Conservation (phyloP, 2,113 vertebrate genomes). For the Anser cygnoides region DNA sequence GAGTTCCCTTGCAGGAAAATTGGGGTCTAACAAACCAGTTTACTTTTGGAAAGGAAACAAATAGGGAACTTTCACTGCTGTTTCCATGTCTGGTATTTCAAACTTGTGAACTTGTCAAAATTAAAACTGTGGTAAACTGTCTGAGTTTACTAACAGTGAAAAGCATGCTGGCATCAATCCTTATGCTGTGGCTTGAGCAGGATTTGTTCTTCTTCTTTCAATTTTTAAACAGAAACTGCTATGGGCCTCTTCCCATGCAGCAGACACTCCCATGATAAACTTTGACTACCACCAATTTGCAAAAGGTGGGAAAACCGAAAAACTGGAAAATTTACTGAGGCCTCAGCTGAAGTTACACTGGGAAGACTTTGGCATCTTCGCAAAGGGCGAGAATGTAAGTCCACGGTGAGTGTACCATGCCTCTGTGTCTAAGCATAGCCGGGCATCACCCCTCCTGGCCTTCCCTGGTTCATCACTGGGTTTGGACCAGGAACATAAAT, state of each 20-base stretch:
- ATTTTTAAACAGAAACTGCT: constrained; percentile 76
- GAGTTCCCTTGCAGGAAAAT: background rate
- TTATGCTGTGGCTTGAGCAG: background rate
- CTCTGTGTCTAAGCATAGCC: background rate
- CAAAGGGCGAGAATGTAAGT: constrained; percentile 70
- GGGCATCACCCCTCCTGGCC: background rate
- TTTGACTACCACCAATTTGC: constrained; percentile 83
- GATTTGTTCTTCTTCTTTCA: background rate
- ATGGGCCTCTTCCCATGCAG: constrained; percentile 81
- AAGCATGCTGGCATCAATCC: background rate
- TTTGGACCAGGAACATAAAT: background rate
- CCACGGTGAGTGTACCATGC: constrained; percentile 74
- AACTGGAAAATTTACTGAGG: constrained; percentile 76
- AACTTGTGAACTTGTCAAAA: background rate
- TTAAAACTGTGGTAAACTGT: background rate
- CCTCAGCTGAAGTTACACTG: constrained; percentile 80
- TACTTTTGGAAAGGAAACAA: background rate
- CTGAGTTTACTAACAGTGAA: background rate
- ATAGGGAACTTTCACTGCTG: background rate
- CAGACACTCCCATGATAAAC: constrained; percentile 85
- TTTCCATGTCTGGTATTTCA: background rate
- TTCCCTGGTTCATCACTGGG: background rate
- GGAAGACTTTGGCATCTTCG: constrained; percentile 80
- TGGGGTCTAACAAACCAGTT: background rate
- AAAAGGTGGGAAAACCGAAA: constrained; percentile 81